phyloP scores from a whole-genome alignment of 2,113 vertebrate species.

The Phaethornis superciliosus region DNA sequence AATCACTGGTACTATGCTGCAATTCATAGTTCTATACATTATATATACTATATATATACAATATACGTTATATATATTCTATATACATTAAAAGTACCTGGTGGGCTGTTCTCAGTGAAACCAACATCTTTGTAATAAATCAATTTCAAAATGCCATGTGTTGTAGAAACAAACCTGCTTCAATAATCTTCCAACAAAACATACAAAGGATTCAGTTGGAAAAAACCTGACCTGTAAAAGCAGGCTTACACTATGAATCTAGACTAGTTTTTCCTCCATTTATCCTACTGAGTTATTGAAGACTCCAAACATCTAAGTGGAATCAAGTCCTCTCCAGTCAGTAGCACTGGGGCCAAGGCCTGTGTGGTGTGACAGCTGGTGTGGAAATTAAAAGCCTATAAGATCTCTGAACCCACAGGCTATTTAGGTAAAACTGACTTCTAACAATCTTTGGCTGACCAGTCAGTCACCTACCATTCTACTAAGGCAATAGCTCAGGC shows the following conservation, averaged over 20 bases:
- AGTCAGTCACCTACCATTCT: neutral
- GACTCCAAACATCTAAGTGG: neutral
- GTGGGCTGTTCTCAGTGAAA: neutral
- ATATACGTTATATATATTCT: no score
- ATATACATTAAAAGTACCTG: neutral
- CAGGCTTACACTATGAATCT: neutral
- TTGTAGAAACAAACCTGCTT: neutral
- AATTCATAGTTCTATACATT: neutral
- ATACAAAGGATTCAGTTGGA: fast-evolving
- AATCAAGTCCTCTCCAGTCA: neutral
- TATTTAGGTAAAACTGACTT: neutral
- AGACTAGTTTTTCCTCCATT: neutral
- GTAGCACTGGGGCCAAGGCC: neutral
- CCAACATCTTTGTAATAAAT: neutral
- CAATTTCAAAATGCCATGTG: neutral
- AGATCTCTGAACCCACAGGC: neutral
- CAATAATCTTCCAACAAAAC: neutral
- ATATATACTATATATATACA: no score
- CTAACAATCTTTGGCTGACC: neutral
- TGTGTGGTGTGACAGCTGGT: neutral
- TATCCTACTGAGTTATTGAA: neutral
- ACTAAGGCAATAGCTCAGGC: neutral
- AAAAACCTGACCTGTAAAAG: neutral
- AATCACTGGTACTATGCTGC: neutral
- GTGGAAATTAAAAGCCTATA: neutral